Evolutionary conservation across 1,140 invertebrate genomes (phyloP), one percentile per base, ranked within the genome.

Genomic region (Anastrepha obliqua): DNA sequence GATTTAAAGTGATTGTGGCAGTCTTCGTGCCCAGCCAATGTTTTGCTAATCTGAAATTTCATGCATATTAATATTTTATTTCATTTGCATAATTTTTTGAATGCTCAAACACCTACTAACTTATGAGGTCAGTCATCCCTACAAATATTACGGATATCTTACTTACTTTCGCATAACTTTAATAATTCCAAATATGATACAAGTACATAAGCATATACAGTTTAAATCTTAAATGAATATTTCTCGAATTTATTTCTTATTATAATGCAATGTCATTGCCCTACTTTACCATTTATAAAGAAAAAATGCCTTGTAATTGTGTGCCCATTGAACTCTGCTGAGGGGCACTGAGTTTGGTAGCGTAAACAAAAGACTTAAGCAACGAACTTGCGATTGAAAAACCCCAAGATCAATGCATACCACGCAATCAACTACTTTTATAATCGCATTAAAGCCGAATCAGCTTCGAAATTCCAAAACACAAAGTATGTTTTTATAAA

Each of bases 181-280:
- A 29, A 29, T 29, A 29, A 29, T 29, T 29, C 29, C 29, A 29
- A 29, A 29, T 29, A 29, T 29, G 29, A 29, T 29, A 29, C 29
- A 29, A 29, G 29, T 29, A 29, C 29, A 29, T 29, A 29, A 29
- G 29, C 29, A 29, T 29, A 29, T 29, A 29, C 29, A 29, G 29
- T 29, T 29, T 47, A 47, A 74, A 78, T n/a, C 74, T 78, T 78
- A 8, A n/a, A 9, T 78, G 7, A 47, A 51, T 17, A 55, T 20
- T 2, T 55, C 9, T 39, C 39, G 15, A 74, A 74, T 3, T 74
- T 15, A 15, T 74, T 11, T 9, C 39, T 74, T 44, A 15, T 15
- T 44, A 5, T 29, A 42, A 29, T 11, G n/a, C 74, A 55, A 78
- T 55, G 74, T 78, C 47, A 78, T 78, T 51, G 74, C n/a, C 74